Evolutionary conservation across 2,888 invertebrate species (phyloP).

Genomic region (Zootermopsis nevadensis): DNA sequence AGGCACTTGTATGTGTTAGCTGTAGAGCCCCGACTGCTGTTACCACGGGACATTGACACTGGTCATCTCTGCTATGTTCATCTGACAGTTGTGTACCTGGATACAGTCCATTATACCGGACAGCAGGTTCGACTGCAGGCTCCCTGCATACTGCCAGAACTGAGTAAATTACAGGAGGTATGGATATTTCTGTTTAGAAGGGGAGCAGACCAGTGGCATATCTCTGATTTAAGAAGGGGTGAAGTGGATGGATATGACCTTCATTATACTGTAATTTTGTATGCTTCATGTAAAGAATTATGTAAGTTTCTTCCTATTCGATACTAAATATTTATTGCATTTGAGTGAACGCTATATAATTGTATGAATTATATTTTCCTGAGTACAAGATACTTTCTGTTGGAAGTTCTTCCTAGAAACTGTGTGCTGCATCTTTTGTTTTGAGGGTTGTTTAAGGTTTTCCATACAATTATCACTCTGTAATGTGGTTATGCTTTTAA

Average conservation of each 20-base stretch:
- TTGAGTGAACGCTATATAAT: background rate
- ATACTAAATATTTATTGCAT: background rate
- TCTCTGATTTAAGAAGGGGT: too few relatives aligned
- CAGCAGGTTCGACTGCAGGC: conserved; percentile 74
- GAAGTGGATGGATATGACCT: too few relatives aligned
- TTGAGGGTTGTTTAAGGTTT: too few relatives aligned
- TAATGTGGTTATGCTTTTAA: too few relatives aligned
- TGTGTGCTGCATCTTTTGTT: too few relatives aligned
- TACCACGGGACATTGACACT: conserved; percentile 87
- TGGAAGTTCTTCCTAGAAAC: too few relatives aligned
- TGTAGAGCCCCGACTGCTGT: conserved; percentile 87
- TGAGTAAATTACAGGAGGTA: conserved; percentile 79
- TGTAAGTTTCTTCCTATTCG: too few relatives aligned
- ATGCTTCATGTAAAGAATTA: background rate
- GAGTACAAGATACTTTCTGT: too few relatives aligned
- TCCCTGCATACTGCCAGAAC: conserved; percentile 88
- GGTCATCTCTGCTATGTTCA: conserved; percentile 86
- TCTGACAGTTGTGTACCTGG: conserved; percentile 70
- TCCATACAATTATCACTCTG: too few relatives aligned
- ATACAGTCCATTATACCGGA: conserved; percentile 61
- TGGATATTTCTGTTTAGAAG: too few relatives aligned
- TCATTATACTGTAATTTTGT: too few relatives aligned
- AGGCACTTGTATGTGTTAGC: conserved; percentile 96
- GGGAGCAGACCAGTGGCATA: too few relatives aligned
- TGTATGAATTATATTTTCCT: background rate